Conservation (phyloP, 2,888 invertebrate genomes). For the Ophonus ardosiacus region DNA sequence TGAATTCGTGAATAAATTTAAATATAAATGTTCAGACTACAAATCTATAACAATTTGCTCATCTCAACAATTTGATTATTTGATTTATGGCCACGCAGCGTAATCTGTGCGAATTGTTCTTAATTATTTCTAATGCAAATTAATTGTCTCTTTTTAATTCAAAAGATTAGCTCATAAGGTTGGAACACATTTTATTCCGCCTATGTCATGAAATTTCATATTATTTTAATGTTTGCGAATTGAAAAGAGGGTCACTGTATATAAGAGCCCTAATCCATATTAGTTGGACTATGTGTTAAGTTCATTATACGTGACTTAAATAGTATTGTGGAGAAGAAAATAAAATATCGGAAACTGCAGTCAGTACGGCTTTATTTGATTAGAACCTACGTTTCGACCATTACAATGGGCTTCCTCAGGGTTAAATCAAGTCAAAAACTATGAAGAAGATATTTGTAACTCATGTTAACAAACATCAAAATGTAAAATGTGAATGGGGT, state of each 20-base stretch:
- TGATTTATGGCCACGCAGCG: conserved; percentile 22
- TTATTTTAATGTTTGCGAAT: neutral
- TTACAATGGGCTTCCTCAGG: too few species aligned
- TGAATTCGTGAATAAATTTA: conserved; percentile 25
- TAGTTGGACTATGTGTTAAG: too few species aligned
- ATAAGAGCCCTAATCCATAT: neutral
- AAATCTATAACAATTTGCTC: conserved; percentile 22
- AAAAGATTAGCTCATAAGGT: conserved; percentile 34
- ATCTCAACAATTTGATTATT: conserved; percentile 13
- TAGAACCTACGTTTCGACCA: too few species aligned
- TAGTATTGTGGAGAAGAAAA: too few species aligned
- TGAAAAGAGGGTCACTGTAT: neutral
- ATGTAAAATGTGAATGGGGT: too few species aligned
- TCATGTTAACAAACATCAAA: too few species aligned
- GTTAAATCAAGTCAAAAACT: too few species aligned
- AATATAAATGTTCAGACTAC: conserved; percentile 1
- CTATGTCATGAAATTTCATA: neutral
- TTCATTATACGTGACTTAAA: too few species aligned
- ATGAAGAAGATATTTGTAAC: too few species aligned
- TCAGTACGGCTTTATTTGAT: too few species aligned
- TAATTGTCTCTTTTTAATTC: conserved; percentile 45
- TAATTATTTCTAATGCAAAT: conserved; percentile 44
- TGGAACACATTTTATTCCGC: neutral
- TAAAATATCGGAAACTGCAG: too few species aligned
- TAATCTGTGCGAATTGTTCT: conserved; percentile 45